A percentile compares a stretch with the other conserved stretches of the same genome.
Evolutionary conservation across 2,797 vertebrate species (phyloP).

Genomic region (Astyanax mexicanus): DNA sequence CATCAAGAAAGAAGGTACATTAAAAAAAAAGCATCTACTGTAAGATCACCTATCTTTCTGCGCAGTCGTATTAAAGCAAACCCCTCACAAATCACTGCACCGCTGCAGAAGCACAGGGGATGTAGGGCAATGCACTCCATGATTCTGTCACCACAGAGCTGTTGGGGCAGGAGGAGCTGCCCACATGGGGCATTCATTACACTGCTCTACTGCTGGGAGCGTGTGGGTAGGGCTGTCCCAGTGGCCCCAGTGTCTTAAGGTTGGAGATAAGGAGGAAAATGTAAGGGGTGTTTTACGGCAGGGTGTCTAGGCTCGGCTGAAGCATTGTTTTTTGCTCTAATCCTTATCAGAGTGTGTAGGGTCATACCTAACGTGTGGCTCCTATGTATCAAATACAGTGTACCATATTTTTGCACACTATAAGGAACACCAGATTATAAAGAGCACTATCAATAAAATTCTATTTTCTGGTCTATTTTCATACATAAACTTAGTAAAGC

Average conservation of each 20-base stretch:
- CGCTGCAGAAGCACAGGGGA: not conserved
- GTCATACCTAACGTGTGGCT: no score
- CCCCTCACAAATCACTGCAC: not conserved
- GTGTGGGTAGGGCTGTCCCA: not conserved
- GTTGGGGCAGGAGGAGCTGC: conserved; percentile 19
- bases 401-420: no score
- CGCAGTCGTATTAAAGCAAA: conserved; percentile 12
- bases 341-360: no score
- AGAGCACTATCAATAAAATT: no score
- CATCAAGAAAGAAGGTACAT: no score
- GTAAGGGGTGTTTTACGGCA: conserved; percentile 17
- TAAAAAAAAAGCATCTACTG: no score
- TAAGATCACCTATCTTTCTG: conserved; percentile 17
- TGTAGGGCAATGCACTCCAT: conserved; percentile 30
- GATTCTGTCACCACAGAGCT: conserved; percentile 14
- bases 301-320: conserved; percentile 24
- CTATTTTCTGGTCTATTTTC: no score
- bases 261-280: not conserved
- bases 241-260: conserved; percentile 5
- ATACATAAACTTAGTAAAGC: no score
- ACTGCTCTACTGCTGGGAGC: not conserved
- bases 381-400: no score
- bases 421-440: no score
- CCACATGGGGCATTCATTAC: conserved; percentile 20
- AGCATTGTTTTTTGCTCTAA: not conserved